These are phyloP conservation scores for Limanda limanda DNA, from an alignment of 2,113 vertebrate genomes.

Conservation along the genomic window DNA sequence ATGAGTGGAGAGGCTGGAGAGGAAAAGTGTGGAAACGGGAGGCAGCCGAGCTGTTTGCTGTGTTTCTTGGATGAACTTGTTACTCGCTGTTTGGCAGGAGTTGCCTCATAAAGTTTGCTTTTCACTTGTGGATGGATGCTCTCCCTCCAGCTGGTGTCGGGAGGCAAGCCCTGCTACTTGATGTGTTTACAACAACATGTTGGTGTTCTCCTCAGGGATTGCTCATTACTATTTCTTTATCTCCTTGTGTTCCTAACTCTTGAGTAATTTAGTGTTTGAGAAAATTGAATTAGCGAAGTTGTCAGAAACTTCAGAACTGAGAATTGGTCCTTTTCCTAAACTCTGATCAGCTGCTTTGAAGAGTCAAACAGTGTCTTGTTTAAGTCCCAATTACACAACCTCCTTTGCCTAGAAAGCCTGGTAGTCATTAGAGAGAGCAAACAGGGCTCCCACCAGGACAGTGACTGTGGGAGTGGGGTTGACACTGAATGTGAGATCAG, in stretches of 20 bases:
- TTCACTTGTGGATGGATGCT: constrained; percentile 41
- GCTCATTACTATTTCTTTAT: constrained; percentile 9
- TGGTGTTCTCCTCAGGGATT: not conserved
- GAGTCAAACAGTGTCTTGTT: constrained; percentile 32
- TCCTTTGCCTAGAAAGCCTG: constrained; percentile 64
- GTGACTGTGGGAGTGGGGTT: constrained; percentile 15
- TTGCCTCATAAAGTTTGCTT: constrained; percentile 43
- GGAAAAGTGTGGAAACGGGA: constrained; percentile 15
- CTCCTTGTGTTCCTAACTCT: constrained; percentile 1
- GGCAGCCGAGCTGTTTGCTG: constrained; percentile 31
- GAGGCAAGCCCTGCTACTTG: not conserved
- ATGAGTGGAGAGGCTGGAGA: not conserved
- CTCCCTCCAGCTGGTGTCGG: constrained; percentile 43
- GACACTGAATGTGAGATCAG: constrained; percentile 11
- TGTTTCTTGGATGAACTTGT: constrained; percentile 49
- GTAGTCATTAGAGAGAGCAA: constrained; percentile 56
- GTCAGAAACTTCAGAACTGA: constrained; percentile 1
- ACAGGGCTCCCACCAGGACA: constrained; percentile 32
- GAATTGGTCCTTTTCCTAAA: constrained; percentile 7
- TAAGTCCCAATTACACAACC: constrained; percentile 22
- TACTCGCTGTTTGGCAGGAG: constrained; percentile 44
- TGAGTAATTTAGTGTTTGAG: constrained; percentile 3
- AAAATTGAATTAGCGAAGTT: constrained; percentile 5
- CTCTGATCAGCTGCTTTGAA: constrained; percentile 18
- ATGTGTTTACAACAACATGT: constrained; percentile 35